Evolutionary conservation across 2,113 vertebrate genomes (phyloP).

Genomic region (Ranitomeya variabilis): DNA sequence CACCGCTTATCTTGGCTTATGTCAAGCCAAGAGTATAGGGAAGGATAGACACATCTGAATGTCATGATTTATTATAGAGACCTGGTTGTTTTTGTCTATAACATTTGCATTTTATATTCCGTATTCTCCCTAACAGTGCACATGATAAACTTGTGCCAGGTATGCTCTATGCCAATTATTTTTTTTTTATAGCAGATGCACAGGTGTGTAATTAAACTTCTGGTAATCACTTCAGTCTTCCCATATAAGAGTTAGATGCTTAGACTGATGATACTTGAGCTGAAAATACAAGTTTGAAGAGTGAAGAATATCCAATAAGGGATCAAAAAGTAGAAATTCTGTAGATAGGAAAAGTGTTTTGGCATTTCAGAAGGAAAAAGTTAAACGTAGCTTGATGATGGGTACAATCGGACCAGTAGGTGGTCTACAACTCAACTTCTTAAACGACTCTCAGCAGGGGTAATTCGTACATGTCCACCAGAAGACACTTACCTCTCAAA

Average conservation of each 20-base stretch:
- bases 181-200: not conserved
- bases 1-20: too few relatives aligned
- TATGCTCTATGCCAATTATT: conserved; percentile 25
- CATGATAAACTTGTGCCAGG: conserved; percentile 7
- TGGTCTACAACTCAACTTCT: not conserved
- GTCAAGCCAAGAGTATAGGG: too few relatives aligned
- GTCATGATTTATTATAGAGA: not conserved
- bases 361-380: conserved; percentile 6
- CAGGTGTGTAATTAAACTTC: conserved; percentile 56
- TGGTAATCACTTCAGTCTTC: conserved; percentile 55
- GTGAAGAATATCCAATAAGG: conserved; percentile 37
- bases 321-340: conserved; percentile 8
- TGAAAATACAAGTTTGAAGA: conserved; percentile 53
- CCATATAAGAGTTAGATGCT: conserved; percentile 31
- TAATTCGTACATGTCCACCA: not conserved
- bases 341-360: not conserved
- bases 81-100: not conserved
- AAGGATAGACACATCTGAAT: too few relatives aligned
- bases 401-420: not conserved
- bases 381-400: not conserved
- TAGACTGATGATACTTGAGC: conserved; percentile 49
- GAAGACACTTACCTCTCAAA: not conserved
- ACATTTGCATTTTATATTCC: not conserved
- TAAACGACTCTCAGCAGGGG: not conserved
- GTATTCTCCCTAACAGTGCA: not conserved